Conservation (phyloP, 2,888 invertebrate species). For the Seira musarum region DNA sequence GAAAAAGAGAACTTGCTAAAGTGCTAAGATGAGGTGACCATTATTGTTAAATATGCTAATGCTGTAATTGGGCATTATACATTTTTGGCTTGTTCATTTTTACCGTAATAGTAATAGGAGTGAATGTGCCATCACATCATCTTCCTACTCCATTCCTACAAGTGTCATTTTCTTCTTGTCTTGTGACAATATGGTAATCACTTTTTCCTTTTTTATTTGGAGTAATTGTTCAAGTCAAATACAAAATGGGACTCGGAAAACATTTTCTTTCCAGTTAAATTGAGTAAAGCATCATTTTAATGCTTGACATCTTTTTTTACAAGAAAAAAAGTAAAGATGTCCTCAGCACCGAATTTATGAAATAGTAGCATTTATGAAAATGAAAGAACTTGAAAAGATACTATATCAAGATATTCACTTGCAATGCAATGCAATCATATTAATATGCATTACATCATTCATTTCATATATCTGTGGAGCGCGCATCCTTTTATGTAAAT, state of each 20-base stretch:
- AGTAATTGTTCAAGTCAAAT: neutral
- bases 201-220: slow-evolving; percentile 18
- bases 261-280: too few relatives aligned
- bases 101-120: neutral
- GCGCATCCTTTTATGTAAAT: neutral
- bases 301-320: too few relatives aligned
- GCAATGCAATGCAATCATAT: too few relatives aligned
- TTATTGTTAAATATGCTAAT: slow-evolving; percentile 35
- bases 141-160: neutral
- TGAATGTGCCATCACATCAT: slow-evolving; percentile 1
- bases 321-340: too few relatives aligned
- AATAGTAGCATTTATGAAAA: too few relatives aligned
- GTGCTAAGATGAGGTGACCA: slow-evolving; percentile 48
- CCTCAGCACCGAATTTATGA: too few relatives aligned
- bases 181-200: slow-evolving; percentile 46
- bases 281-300: too few relatives aligned
- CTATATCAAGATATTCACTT: too few relatives aligned
- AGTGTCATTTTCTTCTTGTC: slow-evolving; percentile 40
- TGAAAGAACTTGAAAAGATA: too few relatives aligned
- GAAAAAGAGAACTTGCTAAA: slow-evolving; percentile 25
- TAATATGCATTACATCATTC: too few relatives aligned
- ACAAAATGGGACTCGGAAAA: too few relatives aligned
- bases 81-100: slow-evolving; percentile 40
- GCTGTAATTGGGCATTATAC: slow-evolving; percentile 56
- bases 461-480: too few relatives aligned